Percentiles rank a stretch among this genome's conserved stretches.
Evolutionary conservation across 2,797 vertebrate species (phyloP).

Genomic region (Chelmon rostratus): DNA sequence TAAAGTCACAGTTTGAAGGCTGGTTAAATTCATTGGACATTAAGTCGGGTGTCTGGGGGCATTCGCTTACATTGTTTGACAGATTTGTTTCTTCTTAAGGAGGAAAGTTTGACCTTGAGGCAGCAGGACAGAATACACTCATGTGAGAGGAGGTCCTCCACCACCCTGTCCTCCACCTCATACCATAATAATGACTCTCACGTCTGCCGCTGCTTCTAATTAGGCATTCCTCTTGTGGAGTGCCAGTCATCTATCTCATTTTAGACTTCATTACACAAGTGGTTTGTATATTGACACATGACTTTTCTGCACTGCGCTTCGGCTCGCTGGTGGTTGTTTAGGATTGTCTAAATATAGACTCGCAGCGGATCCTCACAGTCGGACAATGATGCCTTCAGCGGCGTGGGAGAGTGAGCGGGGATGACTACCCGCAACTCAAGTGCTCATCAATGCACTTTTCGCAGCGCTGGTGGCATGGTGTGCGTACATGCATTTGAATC

Average conservation of each 20-base stretch:
- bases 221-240: conserved; percentile 28
- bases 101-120: conserved; percentile 61
- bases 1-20: conserved; percentile 68
- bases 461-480: conserved; percentile 28
- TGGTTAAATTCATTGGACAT: conserved; percentile 57
- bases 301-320: conserved; percentile 38
- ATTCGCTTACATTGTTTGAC: conserved; percentile 8
- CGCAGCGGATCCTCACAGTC: conserved; percentile 15
- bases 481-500: conserved; percentile 9
- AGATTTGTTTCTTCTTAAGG: conserved; percentile 40
- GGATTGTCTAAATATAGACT: conserved; percentile 54
- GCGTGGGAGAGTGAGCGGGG: conserved; percentile 6
- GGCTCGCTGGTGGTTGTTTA: conserved; percentile 26
- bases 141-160: background rate
- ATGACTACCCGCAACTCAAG: conserved; percentile 20
- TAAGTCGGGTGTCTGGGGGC: conserved; percentile 23
- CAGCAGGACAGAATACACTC: conserved; percentile 5
- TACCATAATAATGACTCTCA: conserved; percentile 18
- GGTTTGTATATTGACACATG: conserved; percentile 43
- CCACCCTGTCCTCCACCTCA: conserved; percentile 1
- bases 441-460: conserved; percentile 26
- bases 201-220: conserved; percentile 24
- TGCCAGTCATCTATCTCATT: conserved; percentile 40
- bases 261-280: conserved; percentile 41
- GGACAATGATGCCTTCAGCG: conserved; percentile 48